Base-by-base conservation (phyloP, 2,888 invertebrate genomes). In the Drosophila mimetica region DNA sequence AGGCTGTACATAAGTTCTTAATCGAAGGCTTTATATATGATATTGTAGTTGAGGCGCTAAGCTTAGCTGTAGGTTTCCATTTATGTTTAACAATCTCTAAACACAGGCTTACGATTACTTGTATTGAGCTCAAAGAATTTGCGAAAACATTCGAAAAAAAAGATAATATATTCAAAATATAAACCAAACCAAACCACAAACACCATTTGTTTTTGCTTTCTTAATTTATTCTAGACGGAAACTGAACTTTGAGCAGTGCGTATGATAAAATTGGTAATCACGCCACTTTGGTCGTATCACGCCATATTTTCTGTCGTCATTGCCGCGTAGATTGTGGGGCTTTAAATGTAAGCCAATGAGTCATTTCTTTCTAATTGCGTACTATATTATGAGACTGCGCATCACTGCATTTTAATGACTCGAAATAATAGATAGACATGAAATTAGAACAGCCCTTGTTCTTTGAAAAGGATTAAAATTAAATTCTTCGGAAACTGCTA, bases 61-160 rank as follows among this genome's bases (percentile, higher is more conserved):
- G 70, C 52, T 52, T 76, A 57, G 47, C 44, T 76, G 65, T 83
- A 83, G 70, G 80, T 80, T 79, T 86, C 77, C 83, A 84, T 80
- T 83, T 83, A 83, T 71, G 53, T 83, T 73, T 73, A 79, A 86
- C 80, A 75, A 57, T 59, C 57, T 71, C 58, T 71, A 64, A 64
- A 75, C 74, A 47, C 76, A 80, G 74, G 76, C 69, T 77, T 70
- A 59, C 44, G 34, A 51, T 73, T 60, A 77, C 63, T 73, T 76
- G 32, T 73, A 71, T 60, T 74, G 73, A 80, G 86, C 86, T 86
- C 86, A 86, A 82, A 74, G 39, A 48, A 59, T 48, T 48, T 52
- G 58, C 36, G 14, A 59, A 69, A 58, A 60, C 34, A 34, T 59
- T 82, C 71, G 30, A 30, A 48, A 59, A 22, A 25, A 63, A 53